Base-by-base conservation (phyloP, 2,797 vertebrate genomes). In the Gymnothorax reevesii region DNA sequence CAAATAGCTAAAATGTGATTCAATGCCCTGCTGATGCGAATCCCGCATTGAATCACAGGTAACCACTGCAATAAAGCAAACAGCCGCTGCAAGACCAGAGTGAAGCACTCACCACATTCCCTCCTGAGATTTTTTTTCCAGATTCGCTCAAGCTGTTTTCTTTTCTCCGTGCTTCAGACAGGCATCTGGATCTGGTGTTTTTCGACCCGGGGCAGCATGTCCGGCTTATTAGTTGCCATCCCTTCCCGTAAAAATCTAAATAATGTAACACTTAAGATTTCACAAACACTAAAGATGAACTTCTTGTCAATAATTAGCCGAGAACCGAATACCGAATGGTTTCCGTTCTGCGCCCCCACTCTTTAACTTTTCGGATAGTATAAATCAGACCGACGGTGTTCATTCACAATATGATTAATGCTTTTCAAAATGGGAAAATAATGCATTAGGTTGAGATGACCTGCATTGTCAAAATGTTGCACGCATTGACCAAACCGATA, bases 71-170 rank as follows among this genome's bases (percentile, higher is more conserved):
- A 75, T 33, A 13, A 77, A 85, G 54, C 52, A 75, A 27, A 25
- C 33, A 20, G 83, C 10, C 17, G 71, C 83, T 8, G 82, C 6
- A 79, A 33, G 71, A 75, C 64, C 84, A 83, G 84, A 20, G 69
- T 59, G 49, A 66, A 88, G 75, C 89, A 96, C 95, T 96, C 94
- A 95, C 95, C 94, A 85, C 87, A 84, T 87, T 88, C 86, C 87
- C 90, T 88, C 88, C 87, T 84, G 83, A 90, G 82, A 90, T 91
- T 89, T 92, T 89, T 90, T 89, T 92, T 89, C 90, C 90, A 93
- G 91, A 90, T 91, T 89, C 92, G 89, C 88, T 93, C 92, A 92
- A 42, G 91, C 87, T 89, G 91, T 87, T 91, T 91, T 92, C 88
- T 91, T 90, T 91, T 91, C 89, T 85, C 90, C 86, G 86, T 88